Evolutionary conservation across 2,888 invertebrate species (phyloP).

Genomic region (Monochamus alternatus): DNA sequence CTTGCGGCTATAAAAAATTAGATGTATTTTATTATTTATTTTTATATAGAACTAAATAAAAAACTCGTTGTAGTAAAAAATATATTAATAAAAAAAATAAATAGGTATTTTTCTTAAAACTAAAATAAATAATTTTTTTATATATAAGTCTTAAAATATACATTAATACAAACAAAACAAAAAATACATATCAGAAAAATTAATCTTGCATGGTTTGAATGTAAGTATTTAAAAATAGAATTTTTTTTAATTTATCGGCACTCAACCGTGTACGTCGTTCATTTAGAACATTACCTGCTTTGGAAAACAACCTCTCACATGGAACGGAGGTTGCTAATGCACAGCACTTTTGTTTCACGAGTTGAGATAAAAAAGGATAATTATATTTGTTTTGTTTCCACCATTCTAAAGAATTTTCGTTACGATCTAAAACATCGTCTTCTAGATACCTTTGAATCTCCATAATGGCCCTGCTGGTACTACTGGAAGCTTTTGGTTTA

Average conservation of each 20-base stretch:
- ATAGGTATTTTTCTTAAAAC: no score
- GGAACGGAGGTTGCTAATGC: conserved; percentile 44
- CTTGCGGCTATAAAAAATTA: no score
- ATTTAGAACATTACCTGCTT: conserved; percentile 30
- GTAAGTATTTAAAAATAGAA: no score
- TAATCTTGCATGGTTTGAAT: no score
- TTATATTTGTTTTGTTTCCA: conserved; percentile 37
- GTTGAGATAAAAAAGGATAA: conserved; percentile 38
- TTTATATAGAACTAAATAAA: no score
- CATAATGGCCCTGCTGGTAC: conserved; percentile 27
- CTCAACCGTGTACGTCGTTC: conserved; percentile 20
- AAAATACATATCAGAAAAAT: no score
- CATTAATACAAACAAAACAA: no score
- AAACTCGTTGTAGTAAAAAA: no score
- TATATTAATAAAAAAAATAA: no score
- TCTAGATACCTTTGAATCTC: conserved; percentile 45
- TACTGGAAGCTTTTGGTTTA: background rate
- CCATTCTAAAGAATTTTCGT: conserved; percentile 42
- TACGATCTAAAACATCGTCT: conserved; percentile 22
- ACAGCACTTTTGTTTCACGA: conserved; percentile 40
- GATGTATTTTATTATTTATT: no score
- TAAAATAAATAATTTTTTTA: no score
- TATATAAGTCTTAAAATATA: no score
- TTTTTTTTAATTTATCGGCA: conserved; percentile 21
- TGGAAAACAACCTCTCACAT: conserved; percentile 41